Evolutionary conservation across 2,797 vertebrate genomes (phyloP), one percentile per base, ranked within the genome.

Genomic region (Acestrorhynchus altus): DNA sequence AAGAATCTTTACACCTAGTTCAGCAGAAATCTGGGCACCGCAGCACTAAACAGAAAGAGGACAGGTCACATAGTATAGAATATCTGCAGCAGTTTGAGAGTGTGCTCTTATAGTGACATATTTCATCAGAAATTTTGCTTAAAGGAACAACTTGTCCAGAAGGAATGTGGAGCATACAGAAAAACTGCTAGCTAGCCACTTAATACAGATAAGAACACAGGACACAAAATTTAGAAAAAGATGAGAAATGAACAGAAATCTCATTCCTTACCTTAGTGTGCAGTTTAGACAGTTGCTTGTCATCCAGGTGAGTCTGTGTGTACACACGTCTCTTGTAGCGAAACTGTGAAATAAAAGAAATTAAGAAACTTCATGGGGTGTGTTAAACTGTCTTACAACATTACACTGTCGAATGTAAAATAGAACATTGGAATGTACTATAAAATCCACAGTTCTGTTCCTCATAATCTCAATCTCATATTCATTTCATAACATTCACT

Each of bases 321-420:
- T 99, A 99, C 68, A 99, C 95, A 31, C 97, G 94, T 81, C 97
- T 93, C 87, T 99, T 99, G 90, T 99, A 99, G 74, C 97, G 96
- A 86, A 99, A 99, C 97, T 99, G 93, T 64, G 83, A 85, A 87
- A 91, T 61, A 79, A 79, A 88, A 76, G 40, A 83, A 69, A 80
- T 75, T 60, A 5, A 42, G 22, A 42, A 10, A 18, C 26, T 52
- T 8, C 24, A 16, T 22, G n/a, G n/a, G n/a, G n/a, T n/a, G n/a
- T n/a, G n/a, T n/a, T n/a, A n/a, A n/a, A n/a, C n/a, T n/a, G n/a
- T n/a, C n/a, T n/a, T n/a, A n/a, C n/a, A n/a, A n/a, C n/a, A n/a
- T n/a, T n/a, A n/a, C n/a, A n/a, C n/a, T n/a, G n/a, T n/a, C n/a
- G n/a, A n/a, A n/a, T n/a, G n/a, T n/a, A 18, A 49, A 5, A 16